Evolutionary conservation across 2,113 vertebrate species (phyloP), one percentile per base, ranked within the genome.

Genomic region (Xenopus borealis): DNA sequence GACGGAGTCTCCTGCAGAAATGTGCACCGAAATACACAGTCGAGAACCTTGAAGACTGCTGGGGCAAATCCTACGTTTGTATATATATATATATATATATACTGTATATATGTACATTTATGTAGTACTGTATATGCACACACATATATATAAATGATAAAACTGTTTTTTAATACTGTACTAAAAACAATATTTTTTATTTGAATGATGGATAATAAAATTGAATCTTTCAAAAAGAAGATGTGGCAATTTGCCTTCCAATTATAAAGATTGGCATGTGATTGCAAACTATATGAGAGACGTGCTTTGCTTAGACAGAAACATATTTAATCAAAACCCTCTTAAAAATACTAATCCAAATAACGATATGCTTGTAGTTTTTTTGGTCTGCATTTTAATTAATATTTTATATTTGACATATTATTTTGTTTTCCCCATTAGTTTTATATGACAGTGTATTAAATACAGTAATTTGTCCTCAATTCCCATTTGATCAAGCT

Each of bases 401-500:
- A 17, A 67, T 62, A 55, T 55, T 55, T 68, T 27, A 40, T 69
- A 75, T 46, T 40, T 13, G 5, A 12, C 18, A 73, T 73, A 57
- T 53, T 73, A 55, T 40, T 44, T 7, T 19, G 19, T 68, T 62
- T 62, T 75, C 44, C 68, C 45, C 16, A 69, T 75, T 62, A 33
- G 20, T 75, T 75, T 50, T 40, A 61, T 44, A 50, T 13, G 2
- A 62, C 17, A 52, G 16, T 62, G 20, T 69, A 75, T 75, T 75
- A 75, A 75, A 68, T 75, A 68, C 55, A 40, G 18, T 68, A 50
- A 62, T 69, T 68, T 75, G 57, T 52, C 20, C 23, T 52, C 58
- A 75, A 62, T 59, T 61, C 64, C 65, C 45, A 69, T 62, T 67
- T 67, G 18, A 74, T 61, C 46, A 61, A 61, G 64, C 30, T 23